phyloP scores from a whole-genome alignment of 2,113 vertebrate genomes.

The Sinosuthora webbiana region DNA sequence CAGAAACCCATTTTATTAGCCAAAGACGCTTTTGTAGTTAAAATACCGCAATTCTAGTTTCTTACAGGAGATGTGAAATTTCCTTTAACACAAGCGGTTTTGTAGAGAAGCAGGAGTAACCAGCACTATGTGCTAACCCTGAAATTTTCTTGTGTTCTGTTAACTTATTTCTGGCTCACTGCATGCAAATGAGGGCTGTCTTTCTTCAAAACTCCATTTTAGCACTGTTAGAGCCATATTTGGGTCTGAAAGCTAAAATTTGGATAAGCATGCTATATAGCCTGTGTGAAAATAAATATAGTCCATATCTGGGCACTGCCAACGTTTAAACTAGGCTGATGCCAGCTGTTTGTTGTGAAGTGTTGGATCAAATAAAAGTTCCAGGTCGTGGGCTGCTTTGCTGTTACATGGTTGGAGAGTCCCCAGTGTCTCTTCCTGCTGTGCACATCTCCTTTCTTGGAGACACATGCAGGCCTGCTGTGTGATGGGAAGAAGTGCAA shows the following conservation, averaged over 20 bases:
- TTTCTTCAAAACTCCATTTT: neutral
- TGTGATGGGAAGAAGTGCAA: neutral
- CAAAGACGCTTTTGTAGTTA: neutral
- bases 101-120: neutral
- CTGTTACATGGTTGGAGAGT: neutral
- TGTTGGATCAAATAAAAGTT: neutral
- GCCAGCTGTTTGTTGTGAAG: neutral
- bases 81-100: neutral
- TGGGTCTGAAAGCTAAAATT: neutral
- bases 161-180: neutral
- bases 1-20: neutral
- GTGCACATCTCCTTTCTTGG: neutral
- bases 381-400: accelerated
- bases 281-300: neutral
- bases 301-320: neutral
- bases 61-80: neutral
- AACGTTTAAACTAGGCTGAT: neutral
- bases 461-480: neutral
- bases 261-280: neutral
- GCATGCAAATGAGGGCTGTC: neutral
- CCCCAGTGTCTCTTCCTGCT: neutral
- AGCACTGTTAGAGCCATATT: neutral
- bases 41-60: neutral
- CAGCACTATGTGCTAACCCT: neutral
- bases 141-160: neutral